Evolutionary conservation across 1,140 invertebrate genomes (phyloP).

Genomic region (Melitaea cinxia): DNA sequence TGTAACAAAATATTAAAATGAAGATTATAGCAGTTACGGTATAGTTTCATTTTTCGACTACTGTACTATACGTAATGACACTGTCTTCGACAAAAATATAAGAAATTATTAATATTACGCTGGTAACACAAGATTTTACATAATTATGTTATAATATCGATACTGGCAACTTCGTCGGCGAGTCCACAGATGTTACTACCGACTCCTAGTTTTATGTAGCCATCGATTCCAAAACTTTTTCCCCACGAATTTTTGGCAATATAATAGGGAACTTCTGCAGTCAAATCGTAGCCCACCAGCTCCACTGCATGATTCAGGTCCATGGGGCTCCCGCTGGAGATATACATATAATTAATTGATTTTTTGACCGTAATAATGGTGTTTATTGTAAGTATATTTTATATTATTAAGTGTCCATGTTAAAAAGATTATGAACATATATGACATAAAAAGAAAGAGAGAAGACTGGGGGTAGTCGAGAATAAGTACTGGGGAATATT

Average conservation of each 20-base stretch:
- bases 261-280: conserved; percentile 88
- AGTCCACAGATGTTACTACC: conserved; percentile 91
- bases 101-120: neutral
- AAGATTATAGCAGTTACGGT: no score
- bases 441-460: no score
- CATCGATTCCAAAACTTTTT: conserved; percentile 86
- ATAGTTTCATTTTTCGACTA: no score
- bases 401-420: no score
- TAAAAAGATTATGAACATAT: no score
- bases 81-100: no score
- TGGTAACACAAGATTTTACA: conserved; percentile 11
- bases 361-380: neutral
- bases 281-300: conserved; percentile 92
- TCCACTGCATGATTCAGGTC: conserved; percentile 92
- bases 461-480: no score
- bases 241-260: conserved; percentile 95
- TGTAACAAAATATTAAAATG: no score
- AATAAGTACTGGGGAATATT: no score
- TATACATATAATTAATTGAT: conserved; percentile 4
- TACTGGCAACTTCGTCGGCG: conserved; percentile 79
- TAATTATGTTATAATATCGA: conserved; percentile 49
- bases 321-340: conserved; percentile 78
- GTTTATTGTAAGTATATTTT: no score
- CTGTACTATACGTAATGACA: no score
- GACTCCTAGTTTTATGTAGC: conserved; percentile 90